phyloP scores from a whole-genome alignment of 2,797 vertebrate genomes.

The Alcedo quadribrachys region DNA sequence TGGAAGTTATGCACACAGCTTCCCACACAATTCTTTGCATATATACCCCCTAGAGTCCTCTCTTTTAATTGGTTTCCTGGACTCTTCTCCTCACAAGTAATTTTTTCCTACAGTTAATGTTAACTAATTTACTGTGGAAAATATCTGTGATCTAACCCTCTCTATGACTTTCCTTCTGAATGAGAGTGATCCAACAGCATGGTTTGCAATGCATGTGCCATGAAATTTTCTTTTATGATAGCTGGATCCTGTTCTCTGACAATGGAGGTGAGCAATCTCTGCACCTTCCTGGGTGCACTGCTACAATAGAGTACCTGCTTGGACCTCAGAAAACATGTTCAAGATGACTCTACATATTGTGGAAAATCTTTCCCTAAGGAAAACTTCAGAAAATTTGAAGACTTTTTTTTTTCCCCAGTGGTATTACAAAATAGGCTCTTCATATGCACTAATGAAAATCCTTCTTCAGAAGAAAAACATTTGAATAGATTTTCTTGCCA shows the following conservation, averaged over 20 bases:
- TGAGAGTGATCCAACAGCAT: background rate
- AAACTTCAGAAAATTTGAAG: background rate
- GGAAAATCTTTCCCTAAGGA: background rate
- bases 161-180: constrained; percentile 37
- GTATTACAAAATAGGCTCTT: background rate
- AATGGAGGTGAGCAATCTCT: background rate
- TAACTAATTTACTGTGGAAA: constrained; percentile 66
- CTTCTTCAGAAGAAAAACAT: background rate
- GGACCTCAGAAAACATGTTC: background rate
- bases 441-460: background rate
- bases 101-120: constrained; percentile 58
- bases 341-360: background rate
- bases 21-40: constrained; percentile 34
- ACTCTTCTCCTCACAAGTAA: constrained; percentile 30
- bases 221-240: background rate
- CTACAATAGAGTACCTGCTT: background rate
- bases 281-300: background rate
- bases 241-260: background rate
- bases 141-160: constrained; percentile 51
- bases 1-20: constrained; percentile 27
- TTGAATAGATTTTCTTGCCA: background rate
- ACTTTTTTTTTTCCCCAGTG: background rate
- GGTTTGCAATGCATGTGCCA: background rate
- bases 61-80: constrained; percentile 54
- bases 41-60: background rate